A percentile compares a stretch with the other conserved stretches of the same genome.
These are phyloP conservation scores for Eospalax fontanierii DNA, from an alignment of 2,797 vertebrate genomes.

Conservation along the genomic window DNA sequence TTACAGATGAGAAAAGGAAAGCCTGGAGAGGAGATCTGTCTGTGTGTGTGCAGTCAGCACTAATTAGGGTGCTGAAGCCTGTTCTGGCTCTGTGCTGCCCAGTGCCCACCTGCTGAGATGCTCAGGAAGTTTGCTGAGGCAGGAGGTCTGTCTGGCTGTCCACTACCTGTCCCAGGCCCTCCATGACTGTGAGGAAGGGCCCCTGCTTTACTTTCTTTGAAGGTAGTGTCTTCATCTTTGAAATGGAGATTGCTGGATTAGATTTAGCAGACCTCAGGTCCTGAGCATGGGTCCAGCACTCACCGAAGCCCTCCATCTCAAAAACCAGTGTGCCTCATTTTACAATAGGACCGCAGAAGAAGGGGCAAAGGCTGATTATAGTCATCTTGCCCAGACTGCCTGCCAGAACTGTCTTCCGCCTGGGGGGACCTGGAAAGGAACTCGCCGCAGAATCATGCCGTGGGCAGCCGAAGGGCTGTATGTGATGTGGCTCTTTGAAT, in stretches of 20 bases:
- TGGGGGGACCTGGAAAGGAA: slow-evolving; percentile 81
- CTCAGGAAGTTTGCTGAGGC: background rate
- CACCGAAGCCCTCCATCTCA: background rate
- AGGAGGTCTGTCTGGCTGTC: background rate
- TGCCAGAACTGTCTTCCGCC: slow-evolving; percentile 82
- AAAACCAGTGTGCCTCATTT: slow-evolving; percentile 17
- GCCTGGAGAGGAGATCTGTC: background rate
- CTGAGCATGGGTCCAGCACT: background rate
- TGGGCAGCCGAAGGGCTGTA: slow-evolving; percentile 82
- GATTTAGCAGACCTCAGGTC: slow-evolving; percentile 9
- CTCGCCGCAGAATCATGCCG: slow-evolving; percentile 81
- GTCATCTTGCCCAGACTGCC: slow-evolving; percentile 82
- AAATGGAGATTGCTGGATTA: slow-evolving; percentile 49
- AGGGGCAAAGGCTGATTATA: slow-evolving; percentile 76
- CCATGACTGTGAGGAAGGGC: background rate
- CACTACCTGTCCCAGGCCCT: background rate
- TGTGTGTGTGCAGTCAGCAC: background rate
- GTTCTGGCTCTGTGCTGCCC: background rate
- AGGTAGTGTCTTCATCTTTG: slow-evolving; percentile 65
- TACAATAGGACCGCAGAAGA: slow-evolving; percentile 66
- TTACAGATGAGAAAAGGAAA: background rate
- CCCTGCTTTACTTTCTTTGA: slow-evolving; percentile 37
- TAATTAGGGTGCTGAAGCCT: background rate
- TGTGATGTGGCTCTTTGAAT: slow-evolving; percentile 86
- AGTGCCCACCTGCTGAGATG: background rate